phyloP scores from a whole-genome alignment of 2,888 invertebrate species.

The Drosophila yooni region DNA sequence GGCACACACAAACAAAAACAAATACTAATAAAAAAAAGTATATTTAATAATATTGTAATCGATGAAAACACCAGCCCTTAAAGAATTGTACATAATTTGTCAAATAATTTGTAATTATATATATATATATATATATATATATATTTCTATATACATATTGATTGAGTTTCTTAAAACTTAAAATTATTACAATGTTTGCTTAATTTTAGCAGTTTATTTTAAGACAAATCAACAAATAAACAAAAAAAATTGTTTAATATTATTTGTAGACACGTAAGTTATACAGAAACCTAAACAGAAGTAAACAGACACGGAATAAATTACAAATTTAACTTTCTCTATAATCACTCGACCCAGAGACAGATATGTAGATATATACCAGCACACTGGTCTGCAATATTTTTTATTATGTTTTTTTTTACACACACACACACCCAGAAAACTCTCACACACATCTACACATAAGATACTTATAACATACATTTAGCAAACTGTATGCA shows the following conservation, averaged over 20 bases:
- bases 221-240: constrained; percentile 18
- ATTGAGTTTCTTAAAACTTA: constrained; percentile 63
- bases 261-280: constrained; percentile 39
- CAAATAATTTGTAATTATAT: constrained; percentile 78
- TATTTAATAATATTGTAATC: constrained; percentile 22
- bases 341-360: constrained; percentile 30
- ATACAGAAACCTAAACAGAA: constrained; percentile 20
- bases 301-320: constrained; percentile 9
- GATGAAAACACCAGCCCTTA: constrained; percentile 15
- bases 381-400: constrained; percentile 59
- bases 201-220: constrained; percentile 62
- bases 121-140: constrained; percentile 20
- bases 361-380: constrained; percentile 14
- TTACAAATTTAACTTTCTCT: constrained; percentile 24
- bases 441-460: constrained; percentile 36
- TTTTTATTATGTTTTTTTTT: constrained; percentile 62
- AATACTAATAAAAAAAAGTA: constrained; percentile 5
- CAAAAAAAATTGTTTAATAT: constrained; percentile 39
- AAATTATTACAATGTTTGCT: constrained; percentile 69
- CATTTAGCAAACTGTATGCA: constrained; percentile 60
- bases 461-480: constrained; percentile 37
- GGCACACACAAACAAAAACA: constrained; percentile 33
- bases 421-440: constrained; percentile 25
- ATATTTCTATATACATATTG: constrained; percentile 58
- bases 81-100: constrained; percentile 67